Base-by-base conservation (phyloP, 1,140 invertebrate species). In the Rhagoletis pomonella region DNA sequence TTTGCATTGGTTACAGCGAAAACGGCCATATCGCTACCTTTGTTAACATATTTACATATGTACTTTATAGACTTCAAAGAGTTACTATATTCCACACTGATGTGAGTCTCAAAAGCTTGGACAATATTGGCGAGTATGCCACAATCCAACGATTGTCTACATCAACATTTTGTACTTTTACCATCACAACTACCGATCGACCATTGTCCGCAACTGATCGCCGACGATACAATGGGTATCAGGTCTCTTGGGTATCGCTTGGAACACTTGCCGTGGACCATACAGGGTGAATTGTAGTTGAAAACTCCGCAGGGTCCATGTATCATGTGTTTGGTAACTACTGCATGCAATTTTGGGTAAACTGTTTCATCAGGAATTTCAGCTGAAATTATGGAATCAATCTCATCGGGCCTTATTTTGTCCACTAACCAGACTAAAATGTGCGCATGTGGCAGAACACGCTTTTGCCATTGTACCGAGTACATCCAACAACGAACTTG, bases 401-500 rank as follows among this genome's bases (percentile, higher is more conserved):
- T 92, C 69, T 92, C 85, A 89, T 91, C 88, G 47, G 93, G 90
- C 42, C 67, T 87, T 86, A 93, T 92, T 88, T 29, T 29, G 29
- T 29, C 29, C 29, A 29, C 29, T 29, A 29, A 29, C 29, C 29
- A 29, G 29, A 29, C 90, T 93, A 87, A 17, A 60, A 87, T 84
- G 44, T 84, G 69, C 9, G 69, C 69, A 81, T 87, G 69, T 4
- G 62, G 73, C 50, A 81, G 10, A 14, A 47, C 69, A 88, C 93
- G 89, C 88, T 94, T 94, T 89, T 95, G 94, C 91, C 93, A 95
- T 90, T 95, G 93, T 73, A 95, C 89, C 17, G 91, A 89, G 87
- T 94, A 94, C 92, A 94, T 93, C 85, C 89, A 92, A 88, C 92
- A 93, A 42, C 90, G 89, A 39, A 90, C 87, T 85, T 86, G n/a